Evolutionary conservation across 2,113 vertebrate species (phyloP).

Genomic region (Gallinago undulata): DNA sequence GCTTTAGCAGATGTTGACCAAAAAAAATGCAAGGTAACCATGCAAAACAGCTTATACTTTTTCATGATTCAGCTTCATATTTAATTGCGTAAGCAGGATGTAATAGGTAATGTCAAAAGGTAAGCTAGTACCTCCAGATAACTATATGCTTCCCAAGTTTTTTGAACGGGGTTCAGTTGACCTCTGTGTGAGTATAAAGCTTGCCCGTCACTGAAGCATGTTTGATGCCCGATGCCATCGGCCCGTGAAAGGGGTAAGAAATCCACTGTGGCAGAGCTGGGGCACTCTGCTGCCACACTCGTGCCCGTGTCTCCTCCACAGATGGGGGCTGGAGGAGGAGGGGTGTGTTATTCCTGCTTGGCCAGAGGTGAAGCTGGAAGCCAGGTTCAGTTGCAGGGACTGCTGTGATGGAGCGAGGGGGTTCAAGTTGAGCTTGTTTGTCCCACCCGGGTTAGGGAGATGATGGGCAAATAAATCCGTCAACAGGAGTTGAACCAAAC

Average conservation of each 20-base stretch:
- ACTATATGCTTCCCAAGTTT: background rate
- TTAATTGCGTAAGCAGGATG: background rate
- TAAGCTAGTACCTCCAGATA: background rate
- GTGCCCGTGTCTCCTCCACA: background rate
- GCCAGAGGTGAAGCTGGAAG: background rate
- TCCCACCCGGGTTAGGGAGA: background rate
- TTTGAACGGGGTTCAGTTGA: background rate
- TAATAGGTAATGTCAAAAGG: background rate
- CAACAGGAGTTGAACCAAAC: background rate
- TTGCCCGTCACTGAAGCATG: accelerated
- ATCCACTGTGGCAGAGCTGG: background rate
- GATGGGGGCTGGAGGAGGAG: background rate
- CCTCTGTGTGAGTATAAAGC: background rate
- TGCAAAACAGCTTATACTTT: background rate
- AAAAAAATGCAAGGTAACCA: conserved; percentile 9
- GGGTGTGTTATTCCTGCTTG: accelerated
- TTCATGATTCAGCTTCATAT: background rate
- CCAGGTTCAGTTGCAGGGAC: background rate
- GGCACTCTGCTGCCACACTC: background rate
- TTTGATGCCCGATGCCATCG: background rate
- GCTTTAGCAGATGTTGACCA: conserved; percentile 42
- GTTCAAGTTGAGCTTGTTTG: background rate
- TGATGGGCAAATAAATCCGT: background rate
- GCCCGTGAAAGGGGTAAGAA: background rate
- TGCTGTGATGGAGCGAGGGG: accelerated